Evolutionary conservation across 2,797 vertebrate species (phyloP).

Genomic region (Stomatorhinus walkeri): DNA sequence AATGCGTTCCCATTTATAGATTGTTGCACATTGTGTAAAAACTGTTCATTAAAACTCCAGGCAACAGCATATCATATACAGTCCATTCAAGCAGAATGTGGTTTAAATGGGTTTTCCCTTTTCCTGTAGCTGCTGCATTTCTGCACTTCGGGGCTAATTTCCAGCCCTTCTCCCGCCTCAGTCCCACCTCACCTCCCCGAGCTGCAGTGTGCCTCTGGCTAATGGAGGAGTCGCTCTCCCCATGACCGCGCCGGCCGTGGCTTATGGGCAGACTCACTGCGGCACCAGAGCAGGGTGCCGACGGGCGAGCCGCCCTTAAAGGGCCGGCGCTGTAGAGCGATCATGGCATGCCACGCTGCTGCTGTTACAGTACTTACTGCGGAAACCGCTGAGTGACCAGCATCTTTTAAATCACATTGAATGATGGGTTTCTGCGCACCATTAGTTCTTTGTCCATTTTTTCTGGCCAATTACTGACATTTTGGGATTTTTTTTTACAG

Average conservation of each 20-base stretch:
- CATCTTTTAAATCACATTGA: not conserved
- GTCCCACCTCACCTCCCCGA: not conserved
- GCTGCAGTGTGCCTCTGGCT: not conserved
- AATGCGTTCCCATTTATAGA: not conserved
- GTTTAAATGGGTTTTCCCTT: not conserved
- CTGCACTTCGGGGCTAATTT: not conserved
- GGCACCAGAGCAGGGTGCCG: not conserved
- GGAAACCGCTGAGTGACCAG: not conserved
- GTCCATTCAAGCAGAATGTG: not conserved
- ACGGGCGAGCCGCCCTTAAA: not conserved
- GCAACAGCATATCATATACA: not conserved
- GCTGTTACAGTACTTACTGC: not conserved
- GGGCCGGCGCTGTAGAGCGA: not conserved
- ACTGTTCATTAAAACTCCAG: not conserved
- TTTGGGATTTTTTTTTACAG: not conserved
- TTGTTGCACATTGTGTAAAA: not conserved
- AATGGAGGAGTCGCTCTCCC: not conserved
- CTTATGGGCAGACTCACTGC: not conserved
- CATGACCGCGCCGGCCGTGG: not conserved
- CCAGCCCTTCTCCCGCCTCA: not conserved
- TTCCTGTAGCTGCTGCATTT: not conserved
- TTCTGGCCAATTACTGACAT: not conserved
- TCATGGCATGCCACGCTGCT: not conserved
- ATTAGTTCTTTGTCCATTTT: not conserved
- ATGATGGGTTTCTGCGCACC: not conserved